Conservation (phyloP, 2,113 vertebrate species). For the Setophaga kirtlandii region DNA sequence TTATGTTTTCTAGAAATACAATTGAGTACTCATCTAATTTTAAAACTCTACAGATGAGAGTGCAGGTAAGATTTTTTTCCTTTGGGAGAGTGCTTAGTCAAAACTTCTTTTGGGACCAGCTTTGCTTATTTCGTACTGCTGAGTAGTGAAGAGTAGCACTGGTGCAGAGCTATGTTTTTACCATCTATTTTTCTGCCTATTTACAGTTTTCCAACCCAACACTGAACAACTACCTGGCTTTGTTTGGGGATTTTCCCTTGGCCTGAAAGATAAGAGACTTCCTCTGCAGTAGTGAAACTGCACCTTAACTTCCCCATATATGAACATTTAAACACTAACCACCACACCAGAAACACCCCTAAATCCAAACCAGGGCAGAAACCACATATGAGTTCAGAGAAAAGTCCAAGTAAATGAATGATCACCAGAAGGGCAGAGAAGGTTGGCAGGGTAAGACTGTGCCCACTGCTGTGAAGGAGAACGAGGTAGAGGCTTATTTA, state of each 20-base stretch:
- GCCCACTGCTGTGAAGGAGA: neutral
- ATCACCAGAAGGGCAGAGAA: neutral
- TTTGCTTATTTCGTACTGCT: neutral
- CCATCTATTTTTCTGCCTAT: neutral
- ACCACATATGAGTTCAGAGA: neutral
- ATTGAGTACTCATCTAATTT: neutral
- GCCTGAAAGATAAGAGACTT: neutral
- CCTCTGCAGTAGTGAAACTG: neutral
- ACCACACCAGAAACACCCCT: rapidly evolving
- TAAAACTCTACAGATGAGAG: neutral
- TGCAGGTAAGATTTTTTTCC: neutral
- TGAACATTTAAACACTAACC: neutral
- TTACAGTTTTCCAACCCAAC: neutral
- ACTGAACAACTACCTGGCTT: neutral
- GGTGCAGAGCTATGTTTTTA: neutral
- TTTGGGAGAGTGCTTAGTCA: neutral
- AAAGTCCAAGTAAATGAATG: neutral
- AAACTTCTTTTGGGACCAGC: neutral
- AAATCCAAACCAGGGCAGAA: neutral
- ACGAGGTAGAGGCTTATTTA: rapidly evolving
- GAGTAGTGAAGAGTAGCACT: neutral
- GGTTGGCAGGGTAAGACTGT: neutral
- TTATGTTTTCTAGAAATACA: neutral
- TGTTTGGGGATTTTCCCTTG: neutral
- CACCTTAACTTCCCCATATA: neutral